Conservation (phyloP, 2,888 invertebrate genomes). For the Tetrapedia diversipes region DNA sequence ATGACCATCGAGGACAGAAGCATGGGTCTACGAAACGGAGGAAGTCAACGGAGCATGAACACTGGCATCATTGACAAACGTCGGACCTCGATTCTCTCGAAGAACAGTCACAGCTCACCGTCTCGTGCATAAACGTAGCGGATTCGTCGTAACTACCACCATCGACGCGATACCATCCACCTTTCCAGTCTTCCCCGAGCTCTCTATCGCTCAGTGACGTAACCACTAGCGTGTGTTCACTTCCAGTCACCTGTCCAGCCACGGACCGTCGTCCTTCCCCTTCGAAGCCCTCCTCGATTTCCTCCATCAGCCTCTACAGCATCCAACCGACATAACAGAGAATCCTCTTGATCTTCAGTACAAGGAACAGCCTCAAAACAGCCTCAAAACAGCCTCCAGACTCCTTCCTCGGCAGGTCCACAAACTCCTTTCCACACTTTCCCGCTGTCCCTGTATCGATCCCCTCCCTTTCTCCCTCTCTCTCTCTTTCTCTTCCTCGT, state of each 20-base stretch:
- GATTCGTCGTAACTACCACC: not conserved
- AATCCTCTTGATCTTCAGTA: no score
- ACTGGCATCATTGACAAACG: constrained; percentile 3
- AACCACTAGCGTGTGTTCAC: not conserved
- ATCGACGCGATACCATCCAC: no score
- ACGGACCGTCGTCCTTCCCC: not conserved
- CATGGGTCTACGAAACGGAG: not conserved
- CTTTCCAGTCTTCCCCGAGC: not conserved
- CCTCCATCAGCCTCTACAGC: not conserved
- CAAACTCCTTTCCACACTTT: no score
- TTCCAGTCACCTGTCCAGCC: not conserved
- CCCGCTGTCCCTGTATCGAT: constrained; percentile 47
- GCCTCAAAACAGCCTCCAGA: no score
- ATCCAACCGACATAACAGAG: no score
- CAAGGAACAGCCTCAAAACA: no score
- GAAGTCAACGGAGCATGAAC: not conserved
- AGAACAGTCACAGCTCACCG: not conserved
- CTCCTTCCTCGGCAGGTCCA: constrained; percentile 12
- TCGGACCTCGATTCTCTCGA: constrained; percentile 4
- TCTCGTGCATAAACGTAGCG: not conserved
- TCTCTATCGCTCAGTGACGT: not conserved
- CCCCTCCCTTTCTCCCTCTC: not conserved
- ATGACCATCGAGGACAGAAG: not conserved
- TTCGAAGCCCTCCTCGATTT: not conserved
- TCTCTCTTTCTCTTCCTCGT: constrained; percentile 9